Base-by-base conservation (phyloP, 2,113 vertebrate species). In the Ginglymostoma cirratum region DNA sequence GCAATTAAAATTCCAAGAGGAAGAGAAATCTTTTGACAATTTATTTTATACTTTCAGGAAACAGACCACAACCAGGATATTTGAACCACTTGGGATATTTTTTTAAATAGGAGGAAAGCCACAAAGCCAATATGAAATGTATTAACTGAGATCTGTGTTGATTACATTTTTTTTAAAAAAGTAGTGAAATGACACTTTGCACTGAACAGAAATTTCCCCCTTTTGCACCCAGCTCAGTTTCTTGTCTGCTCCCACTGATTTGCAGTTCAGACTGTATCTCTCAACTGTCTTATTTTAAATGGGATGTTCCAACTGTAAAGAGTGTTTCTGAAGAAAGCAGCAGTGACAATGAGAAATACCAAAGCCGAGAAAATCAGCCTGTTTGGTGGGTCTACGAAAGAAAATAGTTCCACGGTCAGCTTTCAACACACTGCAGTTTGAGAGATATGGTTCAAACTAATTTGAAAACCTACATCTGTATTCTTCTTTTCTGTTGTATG, bases 371-470 rank as follows among this genome's bases (percentile, higher is more conserved):
- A 38, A 66, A 66, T 93, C 7, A 7, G 34, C 21, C 61, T 38
- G 19, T 7, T n/a, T 38, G 61, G 17, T 93, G 55, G 89, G 55
- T 67, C 19, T n/a, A 92, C 15, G 8, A 10, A 66, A 8, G n/a
- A 83, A 23, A 83, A 65, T 92, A 30, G 89, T 66, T 19, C 34
- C 52, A 65, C 30, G 38, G 89, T 19, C 61, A 38, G 89, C 55
- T 93, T 93, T 66, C 34, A 66, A 66, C 89, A 76, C 42, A 72
- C 42, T 95, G 66, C 66, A 94, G 24, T 45, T 72, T 95, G 67
- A 66, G 89, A 93, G 89, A 66, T 66, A 93, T 66, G 34, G 34
- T 95, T 90, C n/a, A 95, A 95, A 72, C 45, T 48, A 30, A 76
- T 72, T 95, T 72, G 42, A 48, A 95, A 48, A 24, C 42, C 23